Evolutionary conservation across 2,888 invertebrate species (phyloP).

Genomic region (Watsonalla cultraria): DNA sequence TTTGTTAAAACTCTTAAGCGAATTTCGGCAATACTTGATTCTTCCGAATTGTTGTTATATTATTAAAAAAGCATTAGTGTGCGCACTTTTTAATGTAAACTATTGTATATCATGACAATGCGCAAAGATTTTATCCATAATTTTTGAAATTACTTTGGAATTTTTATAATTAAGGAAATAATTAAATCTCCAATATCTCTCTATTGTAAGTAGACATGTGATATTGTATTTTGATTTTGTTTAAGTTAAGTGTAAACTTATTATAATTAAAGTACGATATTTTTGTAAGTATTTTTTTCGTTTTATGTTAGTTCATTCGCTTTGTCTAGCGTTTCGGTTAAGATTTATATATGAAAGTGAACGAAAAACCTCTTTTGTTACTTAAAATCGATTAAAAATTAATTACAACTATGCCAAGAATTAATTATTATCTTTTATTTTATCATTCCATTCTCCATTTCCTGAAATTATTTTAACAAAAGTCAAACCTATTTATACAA

Average conservation of each 20-base stretch:
- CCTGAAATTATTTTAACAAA: neutral
- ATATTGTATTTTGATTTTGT: conserved; percentile 76
- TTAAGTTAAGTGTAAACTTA: conserved; percentile 70
- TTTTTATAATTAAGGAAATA: conserved; percentile 36
- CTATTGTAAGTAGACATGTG: conserved; percentile 79
- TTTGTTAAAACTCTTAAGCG: conserved; percentile 35
- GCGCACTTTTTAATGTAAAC: conserved; percentile 54
- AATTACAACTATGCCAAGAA: conserved; percentile 78
- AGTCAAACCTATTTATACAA: no score
- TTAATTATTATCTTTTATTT: conserved; percentile 55
- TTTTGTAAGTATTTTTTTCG: conserved; percentile 73
- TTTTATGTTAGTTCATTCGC: conserved; percentile 67
- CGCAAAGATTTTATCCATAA: conserved; percentile 55
- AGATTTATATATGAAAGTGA: conserved; percentile 69
- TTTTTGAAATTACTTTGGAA: conserved; percentile 47
- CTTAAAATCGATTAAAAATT: conserved; percentile 77
- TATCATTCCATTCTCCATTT: neutral
- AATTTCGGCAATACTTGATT: conserved; percentile 66
- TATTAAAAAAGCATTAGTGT: conserved; percentile 30
- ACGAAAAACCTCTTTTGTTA: conserved; percentile 70
- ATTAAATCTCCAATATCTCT: conserved; percentile 72
- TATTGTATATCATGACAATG: conserved; percentile 53
- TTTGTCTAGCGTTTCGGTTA: conserved; percentile 71
- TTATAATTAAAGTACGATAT: conserved; percentile 68
- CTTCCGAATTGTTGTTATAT: conserved; percentile 69